phyloP scores from a whole-genome alignment of 2,797 vertebrate genomes.

The Peromyscus nudipes region DNA sequence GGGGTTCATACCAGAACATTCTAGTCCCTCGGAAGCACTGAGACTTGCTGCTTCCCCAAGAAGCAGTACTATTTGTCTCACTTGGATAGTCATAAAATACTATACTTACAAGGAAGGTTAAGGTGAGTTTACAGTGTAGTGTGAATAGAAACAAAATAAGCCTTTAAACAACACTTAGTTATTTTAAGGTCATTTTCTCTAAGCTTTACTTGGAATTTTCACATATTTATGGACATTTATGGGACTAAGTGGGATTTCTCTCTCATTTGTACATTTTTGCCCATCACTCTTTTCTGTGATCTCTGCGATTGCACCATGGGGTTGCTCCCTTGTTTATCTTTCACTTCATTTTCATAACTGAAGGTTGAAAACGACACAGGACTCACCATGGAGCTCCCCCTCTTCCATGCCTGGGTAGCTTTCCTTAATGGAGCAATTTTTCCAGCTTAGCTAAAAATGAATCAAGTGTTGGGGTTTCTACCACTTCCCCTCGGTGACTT shows the following conservation, averaged over 20 bases:
- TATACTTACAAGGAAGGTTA: not conserved
- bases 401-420: conserved; percentile 61
- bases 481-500: conserved; percentile 71
- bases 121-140: conserved; percentile 35
- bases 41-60: not conserved
- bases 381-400: conserved; percentile 73
- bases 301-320: conserved; percentile 36
- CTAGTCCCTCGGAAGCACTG: not conserved
- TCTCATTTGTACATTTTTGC: conserved; percentile 60
- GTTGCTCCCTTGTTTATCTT: conserved; percentile 71
- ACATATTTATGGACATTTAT: not conserved
- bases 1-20: not conserved
- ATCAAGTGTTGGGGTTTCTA: conserved; percentile 75
- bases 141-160: not conserved
- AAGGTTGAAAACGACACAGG: conserved; percentile 76
- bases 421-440: conserved; percentile 70
- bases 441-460: conserved; percentile 75
- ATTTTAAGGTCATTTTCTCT: conserved; percentile 26
- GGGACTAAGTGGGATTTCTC: conserved; percentile 67
- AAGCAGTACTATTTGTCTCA: not conserved
- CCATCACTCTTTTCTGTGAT: conserved; percentile 68
- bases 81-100: not conserved
- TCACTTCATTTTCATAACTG: conserved; percentile 75
- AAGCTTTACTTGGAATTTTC: conserved; percentile 23
- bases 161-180: not conserved